A percentile compares a stretch with the other conserved stretches of the same genome.
These are phyloP conservation scores for Drosophila funebris DNA, from an alignment of 1,140 invertebrate genomes.

Conservation along the genomic window DNA sequence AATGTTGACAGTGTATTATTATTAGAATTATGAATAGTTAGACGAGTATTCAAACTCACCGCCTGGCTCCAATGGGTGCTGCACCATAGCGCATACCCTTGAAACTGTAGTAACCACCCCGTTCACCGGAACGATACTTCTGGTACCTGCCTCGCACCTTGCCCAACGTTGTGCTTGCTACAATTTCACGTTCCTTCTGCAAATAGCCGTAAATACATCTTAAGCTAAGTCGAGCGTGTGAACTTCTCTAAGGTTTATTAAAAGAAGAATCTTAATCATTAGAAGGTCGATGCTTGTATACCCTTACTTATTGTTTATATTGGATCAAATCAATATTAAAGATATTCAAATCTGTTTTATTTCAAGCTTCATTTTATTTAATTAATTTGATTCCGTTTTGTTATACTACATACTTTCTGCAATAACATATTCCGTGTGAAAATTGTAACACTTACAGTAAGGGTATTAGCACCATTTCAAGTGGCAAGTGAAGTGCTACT, in stretches of 20 bases:
- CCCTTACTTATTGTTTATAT: not conserved
- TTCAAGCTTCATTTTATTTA: no score
- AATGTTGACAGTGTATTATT: not conserved
- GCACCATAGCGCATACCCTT: conserved; percentile 85
- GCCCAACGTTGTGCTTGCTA: conserved; percentile 84
- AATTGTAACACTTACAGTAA: not conserved
- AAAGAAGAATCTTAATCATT: not conserved
- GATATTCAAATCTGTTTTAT: no score
- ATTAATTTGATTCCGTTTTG: no score
- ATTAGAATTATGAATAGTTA: not conserved
- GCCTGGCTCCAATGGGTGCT: conserved; percentile 64
- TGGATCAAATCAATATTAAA: no score
- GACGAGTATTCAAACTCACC: conserved; percentile 37
- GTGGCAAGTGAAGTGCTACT: conserved; percentile 22
- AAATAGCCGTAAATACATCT: conserved; percentile 12
- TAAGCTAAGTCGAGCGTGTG: conserved; percentile 20
- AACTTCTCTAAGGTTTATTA: conserved; percentile 13
- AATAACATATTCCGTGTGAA: not conserved
- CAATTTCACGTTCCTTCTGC: conserved; percentile 84
- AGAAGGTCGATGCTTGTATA: not conserved
- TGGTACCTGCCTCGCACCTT: conserved; percentile 85
- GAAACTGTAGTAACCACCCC: conserved; percentile 86
- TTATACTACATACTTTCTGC: no score
- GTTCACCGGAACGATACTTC: conserved; percentile 84
- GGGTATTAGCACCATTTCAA: conserved; percentile 15